Base-by-base conservation (phyloP, 2,797 vertebrate genomes). In the Pachyuromys duprasi region DNA sequence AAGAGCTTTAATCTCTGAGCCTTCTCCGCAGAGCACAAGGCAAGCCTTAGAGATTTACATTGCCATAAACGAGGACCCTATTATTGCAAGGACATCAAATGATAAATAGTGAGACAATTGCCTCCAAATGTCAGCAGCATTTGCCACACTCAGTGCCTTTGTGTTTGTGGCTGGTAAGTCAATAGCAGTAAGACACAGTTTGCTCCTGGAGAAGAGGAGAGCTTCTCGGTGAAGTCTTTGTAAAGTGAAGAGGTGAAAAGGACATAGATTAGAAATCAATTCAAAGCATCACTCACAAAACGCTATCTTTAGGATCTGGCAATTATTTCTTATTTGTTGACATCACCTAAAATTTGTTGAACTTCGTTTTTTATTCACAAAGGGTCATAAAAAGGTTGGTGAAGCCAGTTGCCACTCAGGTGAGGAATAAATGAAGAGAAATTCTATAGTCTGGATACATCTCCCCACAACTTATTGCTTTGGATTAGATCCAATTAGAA, bases 381-480 rank as follows among this genome's bases (percentile, higher is more conserved):
- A 90, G 60, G 55, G 72, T 36, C 63, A 53, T 57, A 76, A 36
- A 90, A 96, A 75, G 26, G 22, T n/a, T 83, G 80, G 83, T 53
- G 83, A 95, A 90, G 60, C 78, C 80, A 75, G 55, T 36, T 89
- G 76, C 60, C n/a, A 81, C 65, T 79, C 92, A 82, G 72, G 79
- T 91, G 18, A 95, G 74, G 87, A 84, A 90, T n/a, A 93, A 84
- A 91, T 78, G 49, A 57, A 83, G 36, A 95, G 81, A 97, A 87
- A 62, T 15, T 33, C 57, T 67, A 79, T 78, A 95, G 90, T 95
- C 82, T 90, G 75, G 28, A 39, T 93, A 92, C 60, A 90, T 88
- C 57, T 93, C 22, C 22, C 57, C 62, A 79, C 97, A 95, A 78
- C 83, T 89, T 49, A 86, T 11, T 86, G 36, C 72, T 93, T 67